Evolutionary conservation across 2,888 invertebrate species (phyloP).

Genomic region (Notocelia uddmanniana): DNA sequence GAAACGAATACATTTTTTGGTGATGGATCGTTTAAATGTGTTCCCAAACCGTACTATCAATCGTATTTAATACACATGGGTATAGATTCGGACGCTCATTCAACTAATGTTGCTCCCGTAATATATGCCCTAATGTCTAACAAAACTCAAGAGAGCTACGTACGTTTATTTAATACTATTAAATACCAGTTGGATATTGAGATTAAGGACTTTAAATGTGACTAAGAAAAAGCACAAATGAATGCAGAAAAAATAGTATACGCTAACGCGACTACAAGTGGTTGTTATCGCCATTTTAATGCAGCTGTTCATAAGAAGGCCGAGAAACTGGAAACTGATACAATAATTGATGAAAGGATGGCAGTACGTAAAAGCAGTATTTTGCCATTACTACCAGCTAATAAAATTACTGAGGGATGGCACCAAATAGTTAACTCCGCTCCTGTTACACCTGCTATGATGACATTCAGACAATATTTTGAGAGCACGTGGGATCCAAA

Average conservation of each 20-base stretch:
- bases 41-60: conserved; percentile 10
- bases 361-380: neutral
- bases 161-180: neutral
- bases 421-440: neutral
- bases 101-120: conserved; percentile 14
- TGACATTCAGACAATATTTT: neutral
- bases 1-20: neutral
- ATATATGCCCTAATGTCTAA: conserved; percentile 10
- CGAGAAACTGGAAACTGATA: neutral
- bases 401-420: neutral
- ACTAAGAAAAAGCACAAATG: neutral
- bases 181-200: neutral
- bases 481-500: neutral
- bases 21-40: conserved; percentile 1
- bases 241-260: neutral
- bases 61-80: conserved; percentile 8
- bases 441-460: neutral
- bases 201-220: neutral
- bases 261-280: neutral
- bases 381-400: neutral
- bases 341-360: neutral
- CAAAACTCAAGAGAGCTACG: conserved; percentile 9
- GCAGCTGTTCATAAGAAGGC: neutral
- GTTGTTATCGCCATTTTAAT: neutral
- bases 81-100: conserved; percentile 1